Evolutionary conservation across 2,113 vertebrate genomes (phyloP).

Genomic region (Sceloporus tristichus): DNA sequence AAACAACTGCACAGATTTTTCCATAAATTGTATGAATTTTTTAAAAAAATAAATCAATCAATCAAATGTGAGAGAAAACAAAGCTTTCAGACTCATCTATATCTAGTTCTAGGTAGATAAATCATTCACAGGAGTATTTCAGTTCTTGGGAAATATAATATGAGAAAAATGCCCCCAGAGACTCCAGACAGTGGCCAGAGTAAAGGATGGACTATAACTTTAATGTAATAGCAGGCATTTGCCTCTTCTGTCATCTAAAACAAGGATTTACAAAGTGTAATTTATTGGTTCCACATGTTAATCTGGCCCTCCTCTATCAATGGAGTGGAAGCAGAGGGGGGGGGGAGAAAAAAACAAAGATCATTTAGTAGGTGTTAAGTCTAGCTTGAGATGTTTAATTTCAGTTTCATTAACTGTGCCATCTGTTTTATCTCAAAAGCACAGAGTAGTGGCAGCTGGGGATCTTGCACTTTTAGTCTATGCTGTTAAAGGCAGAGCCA

Average conservation of each 20-base stretch:
- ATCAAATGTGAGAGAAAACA: not conserved
- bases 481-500: constrained; percentile 32
- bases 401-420: constrained; percentile 53
- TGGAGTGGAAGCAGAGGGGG: not conserved
- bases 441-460: constrained; percentile 48
- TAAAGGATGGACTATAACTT: not conserved
- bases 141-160: not conserved
- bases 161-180: not conserved
- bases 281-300: not conserved
- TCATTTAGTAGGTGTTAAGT: constrained; percentile 36
- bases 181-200: not conserved
- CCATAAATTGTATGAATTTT: not conserved
- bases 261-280: constrained; percentile 4
- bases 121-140: not conserved
- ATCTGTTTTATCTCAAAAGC: constrained; percentile 51
- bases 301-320: constrained; percentile 8
- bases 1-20: not conserved
- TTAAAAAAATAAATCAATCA: too few species aligned
- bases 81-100: not conserved
- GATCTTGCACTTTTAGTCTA: constrained; percentile 42
- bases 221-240: not conserved
- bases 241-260: constrained; percentile 11
- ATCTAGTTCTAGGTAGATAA: not conserved
- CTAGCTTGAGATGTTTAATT: constrained; percentile 46
- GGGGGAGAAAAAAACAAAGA: not conserved